Evolutionary conservation across 2,888 invertebrate genomes (phyloP), one percentile per base, ranked within the genome.

Genomic region (Caenorhabditis becei): DNA sequence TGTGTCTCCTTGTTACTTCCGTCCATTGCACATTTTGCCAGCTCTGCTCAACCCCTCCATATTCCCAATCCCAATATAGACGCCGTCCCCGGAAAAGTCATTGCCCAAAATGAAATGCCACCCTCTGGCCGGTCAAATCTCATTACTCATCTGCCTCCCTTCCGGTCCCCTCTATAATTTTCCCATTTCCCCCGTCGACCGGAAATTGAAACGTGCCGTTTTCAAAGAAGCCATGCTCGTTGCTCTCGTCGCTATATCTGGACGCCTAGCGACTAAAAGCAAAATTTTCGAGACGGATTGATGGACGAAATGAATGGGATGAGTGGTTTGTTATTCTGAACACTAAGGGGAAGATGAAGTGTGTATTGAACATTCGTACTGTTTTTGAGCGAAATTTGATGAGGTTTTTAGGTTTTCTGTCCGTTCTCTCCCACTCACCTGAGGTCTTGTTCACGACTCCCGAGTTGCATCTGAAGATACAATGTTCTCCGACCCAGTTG

Each of bases 391-490:
- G 5, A 32, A 7, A 32, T 32, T 32, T 32, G 5, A 32, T 32
- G 32, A 7, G 5, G 10, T 7, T 7, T 32, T 32, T 32, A 32
- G 4, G 10, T 32, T 32, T 4, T 32, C 32, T 7, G 32, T 4
- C 4, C 10, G 32, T 7, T 10, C 10, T 32, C 10, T 32, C 32
- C 10, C 1, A 56, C 80, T 63, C 18, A 82, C 84, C 79, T 14
- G 82, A 72, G n/a, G 80, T 80, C 28, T 66, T 66, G 59, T 84
- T 82, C 24, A 82, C 69, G 56, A 77, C 56, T 62, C 82, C 84
- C 16, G 78, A 69, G 44, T 63, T 80, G 56, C 84, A 84, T 26
- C 82, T 24, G 44, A 70, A 72, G 16, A 67, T 70, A 49, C 84
- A 84, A 41, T 79, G 78, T 35, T 71, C 77, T 32, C 84, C 84